Evolutionary conservation across 2,113 vertebrate species (phyloP), one percentile per base, ranked within the genome.

Genomic region (Elachura formosa): DNA sequence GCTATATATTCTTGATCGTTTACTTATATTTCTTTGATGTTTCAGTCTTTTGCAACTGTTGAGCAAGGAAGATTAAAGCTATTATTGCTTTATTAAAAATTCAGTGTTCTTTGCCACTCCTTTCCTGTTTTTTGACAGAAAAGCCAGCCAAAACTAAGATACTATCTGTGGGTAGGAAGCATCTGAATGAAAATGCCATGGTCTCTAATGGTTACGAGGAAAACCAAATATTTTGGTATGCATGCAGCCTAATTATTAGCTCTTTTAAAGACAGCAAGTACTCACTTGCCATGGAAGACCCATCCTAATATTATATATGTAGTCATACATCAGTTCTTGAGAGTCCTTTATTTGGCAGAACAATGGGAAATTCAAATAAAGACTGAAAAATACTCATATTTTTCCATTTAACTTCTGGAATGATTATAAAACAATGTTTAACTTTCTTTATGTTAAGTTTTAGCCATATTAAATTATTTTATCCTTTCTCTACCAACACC

Each of bases 91-190:
- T 74, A 93, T 90, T 77, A 92, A 94, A 95, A 76, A 45, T 56
- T 61, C 52, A 49, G 22, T 63, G 22, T 13, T 90, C 85, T 96
- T 90, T 87, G 91, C 87, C 89, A 93, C 87, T 93, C 83, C 85
- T 96, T 96, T 96, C 85, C 88, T 94, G 63, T 25, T 91, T 91
- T 94, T 78, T 87, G 62, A 51, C 34, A 74, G 67, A 90, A 84
- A 91, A 94, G 26, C 16, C 56, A 91, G 56, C 45, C 67, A 92
- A 89, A 91, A 77, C 8, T 34, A 43, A 91, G 92, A 94, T 92
- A 90, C 21, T 77, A 95, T 95, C 89, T 95, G 75, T 90, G 87
- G 40, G 48, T 80, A 96, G 52, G 87, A 95, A 95, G 83, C 28
- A 91, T 79, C 83, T 92, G 76, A 95, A 76, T 66, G 11, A 93